Evolutionary conservation across 2,797 vertebrate species (phyloP).

Genomic region (Argentina silus): DNA sequence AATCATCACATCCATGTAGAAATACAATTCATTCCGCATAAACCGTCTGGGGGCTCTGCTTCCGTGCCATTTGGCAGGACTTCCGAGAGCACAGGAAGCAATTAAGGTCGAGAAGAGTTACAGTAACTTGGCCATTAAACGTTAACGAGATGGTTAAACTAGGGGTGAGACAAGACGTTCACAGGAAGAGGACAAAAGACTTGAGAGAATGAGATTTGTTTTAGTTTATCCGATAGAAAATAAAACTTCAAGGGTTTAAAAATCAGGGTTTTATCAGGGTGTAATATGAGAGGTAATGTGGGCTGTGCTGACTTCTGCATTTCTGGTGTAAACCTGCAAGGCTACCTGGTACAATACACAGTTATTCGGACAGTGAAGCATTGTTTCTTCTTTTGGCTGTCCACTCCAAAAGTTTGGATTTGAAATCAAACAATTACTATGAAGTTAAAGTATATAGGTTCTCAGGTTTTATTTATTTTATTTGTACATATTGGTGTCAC

Average conservation of each 20-base stretch:
- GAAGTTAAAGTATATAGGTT: no score
- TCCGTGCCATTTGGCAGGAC: slow-evolving; percentile 40
- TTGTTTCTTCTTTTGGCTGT: no score
- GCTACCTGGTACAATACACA: no score
- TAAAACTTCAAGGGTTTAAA: neutral
- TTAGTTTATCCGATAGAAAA: neutral
- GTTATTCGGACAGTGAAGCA: no score
- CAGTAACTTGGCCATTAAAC: slow-evolving; percentile 11
- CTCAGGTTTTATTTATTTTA: no score
- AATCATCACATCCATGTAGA: slow-evolving; percentile 26
- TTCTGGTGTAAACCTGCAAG: no score
- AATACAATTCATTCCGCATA: slow-evolving; percentile 22
- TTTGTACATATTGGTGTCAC: no score
- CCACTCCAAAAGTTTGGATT: no score
- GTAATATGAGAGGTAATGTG: no score
- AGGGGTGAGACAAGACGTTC: neutral
- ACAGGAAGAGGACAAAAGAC: neutral
- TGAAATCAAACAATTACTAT: no score
- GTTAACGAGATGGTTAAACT: slow-evolving; percentile 31
- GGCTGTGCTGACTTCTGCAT: no score
- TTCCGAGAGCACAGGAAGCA: slow-evolving; percentile 26
- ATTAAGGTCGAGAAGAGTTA: slow-evolving; percentile 21
- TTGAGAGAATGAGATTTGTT: neutral
- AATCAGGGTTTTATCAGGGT: no score
- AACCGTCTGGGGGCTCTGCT: slow-evolving; percentile 18